Evolutionary conservation across 2,888 invertebrate species (phyloP).

Genomic region (Hydrotaea cyrtoneurina): DNA sequence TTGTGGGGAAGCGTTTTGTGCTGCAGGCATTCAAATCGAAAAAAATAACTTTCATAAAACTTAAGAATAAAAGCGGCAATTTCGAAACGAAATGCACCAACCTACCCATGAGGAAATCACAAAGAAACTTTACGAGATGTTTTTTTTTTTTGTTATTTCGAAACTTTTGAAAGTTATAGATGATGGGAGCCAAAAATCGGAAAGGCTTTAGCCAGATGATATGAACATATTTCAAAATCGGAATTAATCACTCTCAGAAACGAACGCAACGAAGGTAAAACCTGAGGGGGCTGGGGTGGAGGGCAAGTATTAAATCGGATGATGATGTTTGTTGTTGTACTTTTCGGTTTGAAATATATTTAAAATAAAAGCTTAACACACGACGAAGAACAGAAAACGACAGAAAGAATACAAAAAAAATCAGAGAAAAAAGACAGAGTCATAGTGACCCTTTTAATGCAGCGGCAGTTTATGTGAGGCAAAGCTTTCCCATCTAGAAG

Average conservation of each 20-base stretch:
- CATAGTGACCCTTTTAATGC: neutral
- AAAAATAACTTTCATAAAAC: conserved; percentile 65
- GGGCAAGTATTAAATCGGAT: neutral
- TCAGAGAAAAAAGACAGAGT: too few relatives aligned
- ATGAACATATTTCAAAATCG: conserved; percentile 39
- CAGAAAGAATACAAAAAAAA: neutral
- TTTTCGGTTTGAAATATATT: neutral
- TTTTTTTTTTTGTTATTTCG: conserved; percentile 8
- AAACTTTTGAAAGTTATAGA: conserved; percentile 66
- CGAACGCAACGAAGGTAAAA: conserved; percentile 36
- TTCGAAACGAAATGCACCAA: conserved; percentile 13
- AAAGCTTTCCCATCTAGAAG: conserved; percentile 16
- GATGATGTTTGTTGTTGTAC: conserved; percentile 3
- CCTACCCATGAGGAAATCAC: conserved; percentile 28
- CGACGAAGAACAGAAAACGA: neutral
- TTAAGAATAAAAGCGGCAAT: conserved; percentile 63
- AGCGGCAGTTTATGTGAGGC: neutral
- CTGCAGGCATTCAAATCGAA: conserved; percentile 51
- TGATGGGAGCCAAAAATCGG: conserved; percentile 66
- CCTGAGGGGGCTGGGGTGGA: neutral
- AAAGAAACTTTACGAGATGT: conserved; percentile 65
- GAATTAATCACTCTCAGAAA: conserved; percentile 1
- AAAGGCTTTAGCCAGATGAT: conserved; percentile 61
- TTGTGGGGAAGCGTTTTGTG: neutral
- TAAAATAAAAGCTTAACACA: neutral